Evolutionary conservation across 2,797 vertebrate species (phyloP).

Genomic region (Coreius guichenoti): DNA sequence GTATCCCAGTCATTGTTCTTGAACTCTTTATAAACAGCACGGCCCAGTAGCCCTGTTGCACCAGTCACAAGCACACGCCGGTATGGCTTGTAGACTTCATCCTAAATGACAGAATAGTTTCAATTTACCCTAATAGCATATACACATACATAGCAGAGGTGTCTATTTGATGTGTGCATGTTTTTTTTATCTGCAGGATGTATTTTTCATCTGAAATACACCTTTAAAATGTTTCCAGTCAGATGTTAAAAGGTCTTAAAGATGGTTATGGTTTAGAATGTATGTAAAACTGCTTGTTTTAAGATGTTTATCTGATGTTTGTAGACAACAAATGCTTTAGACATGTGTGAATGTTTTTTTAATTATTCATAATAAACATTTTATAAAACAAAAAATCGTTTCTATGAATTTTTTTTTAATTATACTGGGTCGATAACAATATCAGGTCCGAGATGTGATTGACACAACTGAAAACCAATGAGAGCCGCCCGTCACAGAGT

Average conservation of each 20-base stretch:
- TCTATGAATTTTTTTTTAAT: too few species aligned
- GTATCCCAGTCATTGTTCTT: slow-evolving; percentile 84
- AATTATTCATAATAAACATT: neutral
- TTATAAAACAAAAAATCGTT: neutral
- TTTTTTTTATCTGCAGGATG: neutral
- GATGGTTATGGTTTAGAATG: neutral
- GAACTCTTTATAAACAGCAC: slow-evolving; percentile 90
- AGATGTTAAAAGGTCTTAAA: neutral
- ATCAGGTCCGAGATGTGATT: neutral
- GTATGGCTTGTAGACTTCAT: slow-evolving; percentile 76
- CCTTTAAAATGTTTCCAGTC: neutral
- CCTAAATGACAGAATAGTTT: slow-evolving; percentile 71
- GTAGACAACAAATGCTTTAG: neutral
- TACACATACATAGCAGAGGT: neutral
- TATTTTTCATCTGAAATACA: neutral
- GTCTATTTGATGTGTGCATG: too few species aligned
- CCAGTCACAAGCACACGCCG: slow-evolving; percentile 88
- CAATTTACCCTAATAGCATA: too few species aligned
- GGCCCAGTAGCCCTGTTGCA: slow-evolving; percentile 92
- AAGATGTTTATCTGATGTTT: neutral
- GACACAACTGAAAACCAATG: slow-evolving; percentile 1
- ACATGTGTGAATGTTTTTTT: neutral
- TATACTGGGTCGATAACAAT: neutral
- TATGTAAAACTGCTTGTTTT: neutral
- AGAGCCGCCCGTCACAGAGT: neutral